phyloP scores from a whole-genome alignment of 92 coral and sea anemone species.

The Meandrina meandrites region DNA sequence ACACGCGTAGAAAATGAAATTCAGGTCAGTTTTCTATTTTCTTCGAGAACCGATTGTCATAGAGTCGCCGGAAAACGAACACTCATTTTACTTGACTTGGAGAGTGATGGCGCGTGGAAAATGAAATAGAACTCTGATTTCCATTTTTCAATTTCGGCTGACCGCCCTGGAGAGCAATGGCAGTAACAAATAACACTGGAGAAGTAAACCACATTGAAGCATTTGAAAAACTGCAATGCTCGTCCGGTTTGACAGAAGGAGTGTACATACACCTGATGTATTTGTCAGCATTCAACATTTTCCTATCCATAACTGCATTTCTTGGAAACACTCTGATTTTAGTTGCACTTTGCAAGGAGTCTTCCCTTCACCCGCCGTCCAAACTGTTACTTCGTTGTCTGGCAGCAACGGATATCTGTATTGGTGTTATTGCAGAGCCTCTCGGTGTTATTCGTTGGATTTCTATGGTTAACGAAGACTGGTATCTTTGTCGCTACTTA shows the following conservation, averaged over 20 bases:
- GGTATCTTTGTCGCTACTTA: neutral
- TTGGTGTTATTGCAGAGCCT: neutral
- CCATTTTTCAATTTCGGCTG: neutral
- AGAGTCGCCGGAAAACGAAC: no score
- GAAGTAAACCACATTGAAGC: neutral
- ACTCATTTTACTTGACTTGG: no score
- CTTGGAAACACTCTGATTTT: neutral
- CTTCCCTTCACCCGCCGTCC: conserved; percentile 19
- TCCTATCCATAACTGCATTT: neutral
- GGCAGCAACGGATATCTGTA: neutral
- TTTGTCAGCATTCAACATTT: neutral
- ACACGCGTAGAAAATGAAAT: no score
- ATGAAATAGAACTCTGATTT: no score
- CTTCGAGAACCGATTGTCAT: no score
- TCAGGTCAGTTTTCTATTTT: no score
- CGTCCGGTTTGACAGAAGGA: neutral
- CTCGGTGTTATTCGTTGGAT: neutral
- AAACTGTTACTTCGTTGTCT: conserved; percentile 1
- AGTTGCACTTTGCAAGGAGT: neutral
- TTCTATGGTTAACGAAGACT: neutral
- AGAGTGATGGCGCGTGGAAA: no score
- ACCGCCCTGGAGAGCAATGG: neutral
- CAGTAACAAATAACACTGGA: neutral
- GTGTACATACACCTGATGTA: neutral
- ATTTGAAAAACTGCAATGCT: neutral